These are phyloP conservation scores for Sebastes hubbsi DNA, from an alignment of 2,797 vertebrate genomes.

Conservation along the genomic window DNA sequence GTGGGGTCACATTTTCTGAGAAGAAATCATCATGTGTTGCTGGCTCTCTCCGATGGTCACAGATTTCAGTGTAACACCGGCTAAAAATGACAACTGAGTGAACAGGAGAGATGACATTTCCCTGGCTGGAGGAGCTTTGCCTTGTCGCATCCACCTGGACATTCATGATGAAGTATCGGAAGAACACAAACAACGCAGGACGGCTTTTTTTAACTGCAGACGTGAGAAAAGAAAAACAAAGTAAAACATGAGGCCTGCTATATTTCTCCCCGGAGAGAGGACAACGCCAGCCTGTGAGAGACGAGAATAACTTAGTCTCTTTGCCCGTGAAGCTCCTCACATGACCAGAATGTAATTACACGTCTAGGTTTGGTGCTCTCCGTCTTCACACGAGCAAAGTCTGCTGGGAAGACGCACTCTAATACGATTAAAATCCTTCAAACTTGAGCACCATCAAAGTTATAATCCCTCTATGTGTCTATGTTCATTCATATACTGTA, in stretches of 20 bases:
- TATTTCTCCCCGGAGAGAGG: too few species aligned
- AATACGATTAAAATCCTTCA: conserved; percentile 40
- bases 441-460: conserved; percentile 28
- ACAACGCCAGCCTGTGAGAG: not conserved
- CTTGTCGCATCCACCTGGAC: not conserved
- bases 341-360: conserved; percentile 58
- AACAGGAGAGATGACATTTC: conserved; percentile 18
- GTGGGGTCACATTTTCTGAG: too few species aligned
- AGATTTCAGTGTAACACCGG: not conserved
- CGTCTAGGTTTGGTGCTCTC: not conserved
- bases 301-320: conserved; percentile 54
- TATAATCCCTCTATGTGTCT: conserved; percentile 9
- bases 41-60: too few species aligned
- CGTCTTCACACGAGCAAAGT: not conserved
- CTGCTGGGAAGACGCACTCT: conserved; percentile 26
- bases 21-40: too few species aligned
- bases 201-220: not conserved
- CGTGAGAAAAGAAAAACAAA: not conserved
- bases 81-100: conserved; percentile 11
- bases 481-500: conserved; percentile 9
- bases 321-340: conserved; percentile 48
- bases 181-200: not conserved
- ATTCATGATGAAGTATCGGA: conserved; percentile 1
- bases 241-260: not conserved
- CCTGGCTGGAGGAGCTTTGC: not conserved